These are phyloP conservation scores for Bombus ignitus DNA, from an alignment of 1,140 invertebrate species.

Conservation along the genomic window DNA sequence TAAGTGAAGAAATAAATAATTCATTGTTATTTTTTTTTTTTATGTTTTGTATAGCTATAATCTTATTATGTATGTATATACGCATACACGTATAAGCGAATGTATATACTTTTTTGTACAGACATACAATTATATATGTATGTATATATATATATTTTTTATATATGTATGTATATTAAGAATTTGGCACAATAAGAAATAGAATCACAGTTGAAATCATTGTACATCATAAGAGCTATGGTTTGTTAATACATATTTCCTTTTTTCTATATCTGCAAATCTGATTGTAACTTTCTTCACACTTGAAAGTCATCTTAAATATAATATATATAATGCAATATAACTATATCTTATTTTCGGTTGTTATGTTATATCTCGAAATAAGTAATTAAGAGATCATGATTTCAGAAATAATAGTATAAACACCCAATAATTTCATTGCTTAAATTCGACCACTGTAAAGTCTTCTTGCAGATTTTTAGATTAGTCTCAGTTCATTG, in stretches of 20 bases:
- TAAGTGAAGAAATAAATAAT: slow-evolving; percentile 69
- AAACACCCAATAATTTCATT: slow-evolving; percentile 31
- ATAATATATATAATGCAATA: slow-evolving; percentile 41
- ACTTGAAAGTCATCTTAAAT: slow-evolving; percentile 48
- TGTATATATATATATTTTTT: slow-evolving; percentile 55
- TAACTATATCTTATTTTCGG: slow-evolving; percentile 16
- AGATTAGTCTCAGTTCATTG: slow-evolving; percentile 57
- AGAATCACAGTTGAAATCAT: slow-evolving; percentile 82
- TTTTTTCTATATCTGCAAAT: slow-evolving; percentile 55
- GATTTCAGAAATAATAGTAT: slow-evolving; percentile 43
- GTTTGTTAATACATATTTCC: slow-evolving; percentile 55
- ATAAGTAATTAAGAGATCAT: slow-evolving; percentile 45
- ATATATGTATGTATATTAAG: slow-evolving; percentile 64
- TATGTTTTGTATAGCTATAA: slow-evolving; percentile 67
- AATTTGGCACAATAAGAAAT: slow-evolving; percentile 80
- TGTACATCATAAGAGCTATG: slow-evolving; percentile 78
- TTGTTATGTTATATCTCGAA: slow-evolving; percentile 28
- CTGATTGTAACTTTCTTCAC: slow-evolving; percentile 47
- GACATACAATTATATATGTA: slow-evolving; percentile 44
- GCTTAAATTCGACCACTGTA: slow-evolving; percentile 45
- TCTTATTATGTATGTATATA: slow-evolving; percentile 57
- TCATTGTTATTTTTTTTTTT: slow-evolving; percentile 54
- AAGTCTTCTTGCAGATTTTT: slow-evolving; percentile 32
- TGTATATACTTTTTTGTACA: slow-evolving; percentile 45
- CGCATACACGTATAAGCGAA: slow-evolving; percentile 20